Base-by-base conservation (phyloP, 1,140 invertebrate genomes). In the Eufriesea mexicana region DNA sequence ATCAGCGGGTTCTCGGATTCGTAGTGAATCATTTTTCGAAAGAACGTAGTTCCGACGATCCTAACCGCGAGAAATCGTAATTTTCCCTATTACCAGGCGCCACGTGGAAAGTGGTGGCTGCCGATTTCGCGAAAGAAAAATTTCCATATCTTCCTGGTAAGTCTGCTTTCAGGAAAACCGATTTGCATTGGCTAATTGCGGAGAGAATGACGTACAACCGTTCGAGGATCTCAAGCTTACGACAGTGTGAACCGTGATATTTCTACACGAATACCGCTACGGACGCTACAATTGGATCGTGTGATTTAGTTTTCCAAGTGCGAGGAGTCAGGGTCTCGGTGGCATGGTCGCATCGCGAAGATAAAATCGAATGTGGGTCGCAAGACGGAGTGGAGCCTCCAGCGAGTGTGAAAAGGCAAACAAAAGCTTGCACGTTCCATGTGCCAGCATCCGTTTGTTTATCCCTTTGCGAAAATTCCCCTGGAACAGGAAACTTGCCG, bases 351-450 rank as follows among this genome's bases (percentile, higher is more conserved):
- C 70, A 78, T 16, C 70, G 59, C 74, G 20, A 9, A 76, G 81
- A 86, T 86, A 79, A 86, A 86, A 86, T 86, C 76, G 81, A 72
- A 84, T 73, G 61, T 84, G 73, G 76, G 80, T 86, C 85, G 83
- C 49, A 61, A 85, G 47, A 75, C 12, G 2, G 2, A 35, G 10
- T 83, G 79, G 78, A 61, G 64, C 42, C 51, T 51, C 42, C 62
- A 25, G 49, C 25, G 66, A 25, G 45, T 62, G 84, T 80, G 71
- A 76, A 79, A 57, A 4, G 14, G 18, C 9, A 51, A 70, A 28
- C 16, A 4, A 1, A 49, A 70, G 5, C 23, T 12, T 35, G n/a
- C n/a, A n/a, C n/a, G 23, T 77, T 42, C 49, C 28, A 7, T n/a
- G 47, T 47, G 47, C n/a, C 5, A 18, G 45, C 5, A 35, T 12